Evolutionary conservation across 1,140 invertebrate genomes (phyloP).

Genomic region (Telenomus remus): DNA sequence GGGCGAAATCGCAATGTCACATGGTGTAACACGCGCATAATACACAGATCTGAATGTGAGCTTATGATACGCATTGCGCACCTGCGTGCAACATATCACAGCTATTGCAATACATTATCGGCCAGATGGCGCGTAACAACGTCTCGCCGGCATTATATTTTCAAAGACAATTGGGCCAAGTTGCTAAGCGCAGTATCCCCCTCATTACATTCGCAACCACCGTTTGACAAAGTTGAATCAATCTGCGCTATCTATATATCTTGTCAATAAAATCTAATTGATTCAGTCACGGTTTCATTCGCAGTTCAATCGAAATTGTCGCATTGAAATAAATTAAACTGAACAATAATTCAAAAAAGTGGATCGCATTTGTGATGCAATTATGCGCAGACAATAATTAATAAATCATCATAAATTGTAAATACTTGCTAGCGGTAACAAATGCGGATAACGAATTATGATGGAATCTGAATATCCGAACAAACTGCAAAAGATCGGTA

Average conservation of each 20-base stretch:
- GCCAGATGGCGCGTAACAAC: constrained; percentile 45
- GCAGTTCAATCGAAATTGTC: constrained; percentile 23
- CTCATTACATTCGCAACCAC: constrained; percentile 40
- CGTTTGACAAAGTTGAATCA: constrained; percentile 40
- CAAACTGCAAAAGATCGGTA: too few species aligned
- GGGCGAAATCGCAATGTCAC: constrained; percentile 10
- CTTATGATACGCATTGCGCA: constrained; percentile 47
- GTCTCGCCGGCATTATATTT: constrained; percentile 42
- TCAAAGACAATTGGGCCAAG: constrained; percentile 47
- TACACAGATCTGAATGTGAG: constrained; percentile 37
- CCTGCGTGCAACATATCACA: constrained; percentile 42
- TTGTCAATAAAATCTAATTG: constrained; percentile 20
- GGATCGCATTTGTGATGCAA: background rate
- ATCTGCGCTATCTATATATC: constrained; percentile 32
- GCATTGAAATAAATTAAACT: background rate
- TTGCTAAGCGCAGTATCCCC: constrained; percentile 22
- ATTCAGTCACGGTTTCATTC: constrained; percentile 19
- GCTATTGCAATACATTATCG: constrained; percentile 30
- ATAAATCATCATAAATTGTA: too few species aligned
- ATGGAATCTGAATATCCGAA: too few species aligned
- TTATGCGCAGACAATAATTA: too few species aligned
- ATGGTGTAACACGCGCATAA: constrained; percentile 35
- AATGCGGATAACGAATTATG: too few species aligned
- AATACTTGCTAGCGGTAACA: too few species aligned
- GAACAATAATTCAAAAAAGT: background rate